phyloP scores from a whole-genome alignment of 37 sponge, comb jelly and placozoan genomes.

The Haliclona indistincta region DNA sequence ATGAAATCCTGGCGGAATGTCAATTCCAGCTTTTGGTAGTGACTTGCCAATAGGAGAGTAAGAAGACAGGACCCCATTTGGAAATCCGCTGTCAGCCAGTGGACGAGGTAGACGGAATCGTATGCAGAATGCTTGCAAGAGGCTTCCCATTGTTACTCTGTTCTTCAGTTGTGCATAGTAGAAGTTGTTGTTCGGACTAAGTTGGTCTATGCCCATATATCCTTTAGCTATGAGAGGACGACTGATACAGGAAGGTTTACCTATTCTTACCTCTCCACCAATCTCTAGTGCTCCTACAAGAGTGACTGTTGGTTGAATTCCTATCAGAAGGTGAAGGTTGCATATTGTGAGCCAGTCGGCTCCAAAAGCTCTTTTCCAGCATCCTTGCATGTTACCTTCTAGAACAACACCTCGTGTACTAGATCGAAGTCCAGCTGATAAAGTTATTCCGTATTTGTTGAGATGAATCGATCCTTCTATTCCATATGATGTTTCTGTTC shows the following conservation, averaged over 20 bases:
- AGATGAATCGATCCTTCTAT: conserved; percentile 13
- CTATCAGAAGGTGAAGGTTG: neutral
- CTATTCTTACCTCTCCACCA: conserved; percentile 18
- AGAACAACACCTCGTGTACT: neutral
- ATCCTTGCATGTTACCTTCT: conserved; percentile 32
- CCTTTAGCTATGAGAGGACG: conserved; percentile 15
- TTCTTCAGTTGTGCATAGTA: conserved; percentile 21
- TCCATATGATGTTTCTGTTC: neutral
- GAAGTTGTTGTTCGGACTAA: conserved; percentile 17
- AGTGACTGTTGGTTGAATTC: conserved; percentile 21
- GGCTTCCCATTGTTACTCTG: conserved; percentile 11
- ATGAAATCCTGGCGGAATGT: conserved; percentile 16
- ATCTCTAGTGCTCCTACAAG: conserved; percentile 30
- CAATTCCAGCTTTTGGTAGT: conserved; percentile 9
- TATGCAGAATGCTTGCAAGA: conserved; percentile 41
- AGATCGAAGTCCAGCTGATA: conserved; percentile 3
- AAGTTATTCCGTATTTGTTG: conserved; percentile 22
- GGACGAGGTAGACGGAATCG: conserved; percentile 21
- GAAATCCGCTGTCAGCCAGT: conserved; percentile 38
- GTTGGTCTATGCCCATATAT: conserved; percentile 9
- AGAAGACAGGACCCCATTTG: conserved; percentile 21
- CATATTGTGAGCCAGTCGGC: conserved; percentile 10
- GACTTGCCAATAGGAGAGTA: neutral
- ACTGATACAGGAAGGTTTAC: conserved; percentile 1
- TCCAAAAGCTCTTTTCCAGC: conserved; percentile 36